Base-by-base conservation (phyloP, 2,113 vertebrate genomes). In the Orientallactaga bullata region DNA sequence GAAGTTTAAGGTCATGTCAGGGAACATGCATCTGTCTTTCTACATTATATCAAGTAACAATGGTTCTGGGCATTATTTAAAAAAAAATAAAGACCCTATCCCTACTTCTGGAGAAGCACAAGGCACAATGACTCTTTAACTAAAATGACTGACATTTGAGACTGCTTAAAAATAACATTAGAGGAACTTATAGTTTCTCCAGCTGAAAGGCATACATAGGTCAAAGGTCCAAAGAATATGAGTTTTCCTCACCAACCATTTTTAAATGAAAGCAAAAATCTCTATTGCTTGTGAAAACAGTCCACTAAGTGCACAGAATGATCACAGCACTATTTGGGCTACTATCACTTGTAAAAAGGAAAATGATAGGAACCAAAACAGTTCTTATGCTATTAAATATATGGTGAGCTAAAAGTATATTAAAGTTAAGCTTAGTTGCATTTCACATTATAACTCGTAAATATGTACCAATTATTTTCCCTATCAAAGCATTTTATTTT, bases 161-260 rank as follows among this genome's bases (percentile, higher is more conserved):
- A 92, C 91, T 90, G 58, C 32, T 94, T 93, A 81, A 74, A 95
- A 88, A 83, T 88, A 90, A 17, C 11, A 74, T 93, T 47, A 69
- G n/a, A 82, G 39, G 37, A n/a, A 80, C n/a, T 90, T 72, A n/a
- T 32, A 78, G 12, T 80, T 79, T 63, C 17, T 78, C 7, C 55
- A 66, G 30, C 23, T 47, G 47, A 90, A 66, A 94, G 32, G 23
- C 9, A 32, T 30, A 74, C 0, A 26, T 73, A 83, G 51, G 11
- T 7, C 28, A 76, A 51, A n/a, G 12, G 24, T 77, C 37, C 68
- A 87, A 91, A 89, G 55, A 92, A 61, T 39, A 80, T 69, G 1
- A 55, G 51, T 85, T 73, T 94, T 87, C 21, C 63, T 74, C 85
- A 65, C 16, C 16, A 87, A 51, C 69, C 71, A 71, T 73, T 94